phyloP scores from a whole-genome alignment of 2,888 invertebrate genomes.

The Cosmopolites sordidus region DNA sequence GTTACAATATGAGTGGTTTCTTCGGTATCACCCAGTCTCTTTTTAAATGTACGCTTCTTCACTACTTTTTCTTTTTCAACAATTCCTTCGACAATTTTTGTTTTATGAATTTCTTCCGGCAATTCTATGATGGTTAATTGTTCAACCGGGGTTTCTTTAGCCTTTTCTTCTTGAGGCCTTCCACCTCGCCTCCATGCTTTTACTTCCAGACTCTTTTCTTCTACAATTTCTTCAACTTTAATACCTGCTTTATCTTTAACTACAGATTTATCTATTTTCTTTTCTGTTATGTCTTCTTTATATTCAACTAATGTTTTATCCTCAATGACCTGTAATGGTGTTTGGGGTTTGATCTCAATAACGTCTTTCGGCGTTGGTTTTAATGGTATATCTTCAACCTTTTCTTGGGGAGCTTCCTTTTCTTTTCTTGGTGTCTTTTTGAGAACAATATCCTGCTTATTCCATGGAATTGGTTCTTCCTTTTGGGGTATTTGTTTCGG shows the following conservation, averaged over 20 bases:
- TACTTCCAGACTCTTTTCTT: conserved; percentile 4
- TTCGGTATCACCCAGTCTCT: conserved; percentile 6
- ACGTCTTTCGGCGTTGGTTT: conserved; percentile 41
- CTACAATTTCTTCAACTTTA: conserved; percentile 13
- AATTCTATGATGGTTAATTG: conserved; percentile 28
- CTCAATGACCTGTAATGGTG: background rate
- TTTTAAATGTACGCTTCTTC: conserved; percentile 18
- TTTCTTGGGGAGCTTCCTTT: conserved; percentile 52
- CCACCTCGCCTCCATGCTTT: conserved; percentile 10
- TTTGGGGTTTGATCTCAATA: background rate
- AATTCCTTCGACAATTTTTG: conserved; percentile 32
- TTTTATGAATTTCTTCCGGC: conserved; percentile 23
- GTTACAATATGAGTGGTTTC: conserved; percentile 18
- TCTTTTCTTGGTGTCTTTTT: conserved; percentile 46
- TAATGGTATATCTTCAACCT: conserved; percentile 49
- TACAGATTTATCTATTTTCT: conserved; percentile 41
- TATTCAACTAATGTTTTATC: conserved; percentile 15
- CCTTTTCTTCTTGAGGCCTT: conserved; percentile 28
- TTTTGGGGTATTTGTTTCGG: conserved; percentile 2
- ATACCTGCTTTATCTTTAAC: conserved; percentile 19
- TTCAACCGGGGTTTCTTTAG: conserved; percentile 23
- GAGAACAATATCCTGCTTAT: conserved; percentile 42
- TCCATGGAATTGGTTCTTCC: conserved; percentile 27
- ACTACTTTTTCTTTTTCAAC: conserved; percentile 30
- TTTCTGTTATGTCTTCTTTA: conserved; percentile 24